Evolutionary conservation across 2,797 vertebrate genomes (phyloP), one percentile per base, ranked within the genome.

Genomic region (Acrossocheilus wenchowensis): DNA sequence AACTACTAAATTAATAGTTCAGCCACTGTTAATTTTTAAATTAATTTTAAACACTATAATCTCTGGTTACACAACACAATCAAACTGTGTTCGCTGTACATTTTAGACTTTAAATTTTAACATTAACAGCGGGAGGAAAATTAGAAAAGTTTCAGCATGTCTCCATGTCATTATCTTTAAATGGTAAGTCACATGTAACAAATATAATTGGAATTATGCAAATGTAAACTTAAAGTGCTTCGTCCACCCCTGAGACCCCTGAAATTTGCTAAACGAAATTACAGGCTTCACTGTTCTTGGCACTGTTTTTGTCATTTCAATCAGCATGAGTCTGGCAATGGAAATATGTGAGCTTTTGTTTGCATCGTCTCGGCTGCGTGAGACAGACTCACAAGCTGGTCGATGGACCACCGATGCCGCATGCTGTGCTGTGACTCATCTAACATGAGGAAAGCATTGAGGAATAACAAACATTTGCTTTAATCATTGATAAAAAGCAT

Each of bases 371-470:
- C 43, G 48, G 8, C 78, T 45, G 41, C 12, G 3, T 9, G 79
- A 12, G 45, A 30, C 64, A 81, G 62, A 50, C 48, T n/a, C 21
- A 52, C 26, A 50, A 69, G 80, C 80, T 52, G 41, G 74, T 21
- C 10, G 2, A 45, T 8, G 6, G 39, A 66, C 4, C 41, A 48
- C 26, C 0, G 30, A 81, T 69, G 45, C 62, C 12, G 19, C 26
- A 69, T 69, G 43, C 41, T 52, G 45, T 23, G 26, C 4, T 3
- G 2, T 52, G 79, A 81, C 10, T 69, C 64, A 81, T 81, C 19
- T 52, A 50, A 68, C 62, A 81, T 5, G 14, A 36, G 30, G 6
- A 50, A 69, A 50, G 2, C 45, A 14, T 17, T 23, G 10, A 2
- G 3, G 4, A 69, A 81, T 39, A n/a, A 11, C 9, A 48, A 66